Evolutionary conservation across 2,113 vertebrate genomes (phyloP), one percentile per base, ranked within the genome.

Genomic region (Microtus pennsylvanicus): DNA sequence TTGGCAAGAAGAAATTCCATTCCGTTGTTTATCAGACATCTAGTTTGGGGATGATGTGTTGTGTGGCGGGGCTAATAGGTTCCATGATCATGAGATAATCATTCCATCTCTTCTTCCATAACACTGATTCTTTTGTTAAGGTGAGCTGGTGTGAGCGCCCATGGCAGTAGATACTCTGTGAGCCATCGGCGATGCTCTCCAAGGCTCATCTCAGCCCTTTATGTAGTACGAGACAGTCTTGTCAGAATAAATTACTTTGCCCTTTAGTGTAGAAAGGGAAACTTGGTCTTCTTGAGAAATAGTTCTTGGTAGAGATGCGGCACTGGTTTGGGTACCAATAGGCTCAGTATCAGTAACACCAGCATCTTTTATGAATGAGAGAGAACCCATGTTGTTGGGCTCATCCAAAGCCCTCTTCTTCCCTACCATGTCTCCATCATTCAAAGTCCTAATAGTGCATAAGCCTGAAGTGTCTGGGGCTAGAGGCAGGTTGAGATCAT

Each of bases 281-380:
- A 22, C 30, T 52, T 74, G 16, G 5, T 77, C 24, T 90, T 45
- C 69, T 96, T 94, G 14, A 93, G 22, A 93, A 90, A 82, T 87
- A 14, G 24, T 52, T 55, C 47, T 85, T 80, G 26, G 17, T 74
- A 35, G 14, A 8, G 45, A 82, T 26, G 50, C 3, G 50, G 13
- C 70, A 80, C 6, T 50, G 45, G 28, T 35, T 65, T 52, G 65
- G 10, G 52, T 65, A 47, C n/a, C 21, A 65, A 30, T 61, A 82
- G 7, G 42, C 1, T 91, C 12, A 14, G 24, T 69, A 30, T 90
- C 52, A 90, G 30, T 80, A 70, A 96, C 35, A 83, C 1, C 30
- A 72, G 12, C 33, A 47, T 47, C 1, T 24, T 75, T 67, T 85
- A 13, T 78, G 52, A 89, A 9, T 63, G 21, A 87, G 19, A 38